phyloP scores from a whole-genome alignment of 2,113 vertebrate genomes.

The Macaca mulatta region DNA sequence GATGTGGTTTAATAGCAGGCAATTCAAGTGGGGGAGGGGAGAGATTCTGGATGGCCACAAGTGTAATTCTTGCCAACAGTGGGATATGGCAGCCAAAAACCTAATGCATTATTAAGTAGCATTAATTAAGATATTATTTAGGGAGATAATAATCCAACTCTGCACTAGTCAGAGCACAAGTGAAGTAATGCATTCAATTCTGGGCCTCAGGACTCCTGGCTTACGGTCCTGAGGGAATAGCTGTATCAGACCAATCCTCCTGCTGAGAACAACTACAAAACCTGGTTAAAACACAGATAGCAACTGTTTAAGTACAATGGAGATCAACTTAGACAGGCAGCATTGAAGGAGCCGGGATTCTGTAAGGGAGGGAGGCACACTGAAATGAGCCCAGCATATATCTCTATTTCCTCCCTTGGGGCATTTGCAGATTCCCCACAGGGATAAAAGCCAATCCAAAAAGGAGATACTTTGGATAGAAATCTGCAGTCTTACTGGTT shows the following conservation, averaged over 20 bases:
- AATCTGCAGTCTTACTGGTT: background rate
- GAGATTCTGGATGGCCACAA: background rate
- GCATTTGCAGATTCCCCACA: background rate
- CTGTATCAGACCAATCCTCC: background rate
- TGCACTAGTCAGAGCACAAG: background rate
- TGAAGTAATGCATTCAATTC: constrained; percentile 24
- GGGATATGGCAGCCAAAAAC: constrained; percentile 37
- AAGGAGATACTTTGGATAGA: background rate
- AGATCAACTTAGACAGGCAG: background rate
- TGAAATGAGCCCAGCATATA: background rate
- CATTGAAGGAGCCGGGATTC: background rate
- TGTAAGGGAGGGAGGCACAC: background rate
- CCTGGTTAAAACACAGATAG: constrained; percentile 30
- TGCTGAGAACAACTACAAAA: constrained; percentile 22
- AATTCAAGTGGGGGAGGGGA: background rate
- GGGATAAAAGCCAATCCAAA: background rate
- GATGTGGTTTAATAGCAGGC: background rate
- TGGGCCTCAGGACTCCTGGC: background rate
- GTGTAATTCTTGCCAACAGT: background rate
- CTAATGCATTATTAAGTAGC: constrained; percentile 48
- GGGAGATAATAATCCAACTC: constrained; percentile 26
- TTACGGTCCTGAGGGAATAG: background rate
- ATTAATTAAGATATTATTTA: constrained; percentile 67
- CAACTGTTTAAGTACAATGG: background rate
- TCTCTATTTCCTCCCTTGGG: background rate